Conservation (phyloP, 2,113 vertebrate species). For the Telmatochromis sp. region DNA sequence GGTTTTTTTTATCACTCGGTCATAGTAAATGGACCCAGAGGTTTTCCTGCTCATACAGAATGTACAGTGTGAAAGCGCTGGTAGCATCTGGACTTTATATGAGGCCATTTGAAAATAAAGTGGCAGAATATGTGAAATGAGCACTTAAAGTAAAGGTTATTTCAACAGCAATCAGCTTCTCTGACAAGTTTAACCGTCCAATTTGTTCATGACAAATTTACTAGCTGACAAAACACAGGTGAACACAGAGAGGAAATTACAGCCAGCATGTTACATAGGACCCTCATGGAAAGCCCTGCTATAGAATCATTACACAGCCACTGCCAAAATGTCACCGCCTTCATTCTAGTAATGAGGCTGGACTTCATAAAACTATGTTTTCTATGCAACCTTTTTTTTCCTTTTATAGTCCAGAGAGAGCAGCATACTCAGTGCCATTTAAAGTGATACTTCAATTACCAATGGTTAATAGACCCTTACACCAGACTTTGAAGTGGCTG, state of each 20-base stretch:
- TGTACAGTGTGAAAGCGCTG: neutral
- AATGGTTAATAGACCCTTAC: constrained; percentile 48
- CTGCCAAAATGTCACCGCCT: constrained; percentile 28
- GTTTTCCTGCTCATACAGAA: constrained; percentile 20
- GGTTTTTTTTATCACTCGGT: neutral
- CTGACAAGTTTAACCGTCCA: constrained; percentile 27
- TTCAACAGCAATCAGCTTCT: constrained; percentile 43
- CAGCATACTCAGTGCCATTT: constrained; percentile 12
- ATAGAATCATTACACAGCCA: neutral
- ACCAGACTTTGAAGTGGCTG: constrained; percentile 46
- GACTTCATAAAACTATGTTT: constrained; percentile 35
- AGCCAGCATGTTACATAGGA: constrained; percentile 36
- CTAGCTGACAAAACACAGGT: constrained; percentile 41
- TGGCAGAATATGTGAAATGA: constrained; percentile 9
- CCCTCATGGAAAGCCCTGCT: constrained; percentile 28
- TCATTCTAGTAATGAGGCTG: constrained; percentile 44
- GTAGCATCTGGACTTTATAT: constrained; percentile 47
- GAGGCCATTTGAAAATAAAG: constrained; percentile 12
- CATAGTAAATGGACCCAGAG: constrained; percentile 5
- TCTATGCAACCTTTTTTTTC: constrained; percentile 2
- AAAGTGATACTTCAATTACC: constrained; percentile 60
- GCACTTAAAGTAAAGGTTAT: constrained; percentile 23
- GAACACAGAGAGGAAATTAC: constrained; percentile 36
- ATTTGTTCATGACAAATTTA: constrained; percentile 49
- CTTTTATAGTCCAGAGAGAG: constrained; percentile 31